A percentile compares a stretch with the other conserved stretches of the same genome.
Evolutionary conservation across 2,797 vertebrate genomes (phyloP).

Genomic region (Xenentodon cancila): DNA sequence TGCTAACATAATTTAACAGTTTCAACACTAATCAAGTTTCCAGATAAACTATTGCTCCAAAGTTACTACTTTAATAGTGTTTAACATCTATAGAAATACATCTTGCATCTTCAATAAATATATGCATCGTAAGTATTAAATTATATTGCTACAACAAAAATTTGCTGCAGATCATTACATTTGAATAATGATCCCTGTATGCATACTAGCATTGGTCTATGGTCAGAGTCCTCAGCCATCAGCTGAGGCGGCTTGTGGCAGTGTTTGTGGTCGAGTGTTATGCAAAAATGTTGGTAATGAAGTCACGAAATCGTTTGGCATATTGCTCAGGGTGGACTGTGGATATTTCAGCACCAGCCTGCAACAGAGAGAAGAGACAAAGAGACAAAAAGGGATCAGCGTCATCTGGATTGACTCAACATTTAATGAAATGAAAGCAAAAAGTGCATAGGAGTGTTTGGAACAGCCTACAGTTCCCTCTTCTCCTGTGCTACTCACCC

Average conservation of each 20-base stretch:
- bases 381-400: not conserved
- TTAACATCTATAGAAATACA: conserved; percentile 52
- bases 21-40: conserved; percentile 46
- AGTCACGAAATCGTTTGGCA: conserved; percentile 93
- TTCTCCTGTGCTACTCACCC: conserved; percentile 77
- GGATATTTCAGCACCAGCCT: conserved; percentile 93
- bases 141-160: conserved; percentile 59
- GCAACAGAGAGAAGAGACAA: conserved; percentile 16
- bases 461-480: not conserved
- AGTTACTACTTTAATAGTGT: conserved; percentile 46
- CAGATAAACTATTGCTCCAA: conserved; percentile 32
- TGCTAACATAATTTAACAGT: conserved; percentile 27
- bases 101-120: conserved; percentile 74
- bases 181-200: conserved; percentile 25
- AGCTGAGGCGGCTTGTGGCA: conserved; percentile 15
- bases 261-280: conserved; percentile 57
- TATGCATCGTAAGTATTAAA: conserved; percentile 65
- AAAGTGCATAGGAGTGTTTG: not conserved
- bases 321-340: conserved; percentile 96
- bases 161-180: conserved; percentile 33
- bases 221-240: conserved; percentile 26
- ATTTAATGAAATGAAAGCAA: too few relatives aligned
- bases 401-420: not conserved
- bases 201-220: conserved; percentile 47
- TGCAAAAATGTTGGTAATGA: conserved; percentile 93